Base-by-base conservation (phyloP, 2,888 invertebrate genomes). In the Tethea ocularis region DNA sequence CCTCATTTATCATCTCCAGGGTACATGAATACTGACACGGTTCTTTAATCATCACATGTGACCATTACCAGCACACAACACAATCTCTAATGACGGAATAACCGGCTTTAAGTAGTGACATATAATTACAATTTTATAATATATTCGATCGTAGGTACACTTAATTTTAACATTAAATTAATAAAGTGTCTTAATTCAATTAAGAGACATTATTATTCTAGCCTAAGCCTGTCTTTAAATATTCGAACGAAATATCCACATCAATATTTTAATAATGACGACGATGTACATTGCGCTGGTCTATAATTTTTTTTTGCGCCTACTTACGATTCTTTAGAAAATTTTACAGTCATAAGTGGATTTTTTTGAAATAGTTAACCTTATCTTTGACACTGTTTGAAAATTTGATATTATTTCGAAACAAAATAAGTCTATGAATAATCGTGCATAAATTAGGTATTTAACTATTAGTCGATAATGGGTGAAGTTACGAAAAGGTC, bases 21-120 rank as follows among this genome's bases (percentile, higher is more conserved):
- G 41, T 46, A 20, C 41, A 46, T 10, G 20, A 46, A 46, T 46
- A 46, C 41, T 46, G 41, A 46, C 41, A 46, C 41, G 41, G 41
- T 17, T 46, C 41, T 46, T 46, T n/a, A 20, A 20, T 8, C 41
- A 46, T 17, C 41, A 20, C 41, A 46, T 20, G 20, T 46, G 41
- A 46, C 41, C 41, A 6, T 46, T 46, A 46, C 41, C 41, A 46
- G 17, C 41, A 17, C 41, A 20, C 20, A 46, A 20, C 17, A 38
- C 38, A 46, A 10, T 8, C 41, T 6, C 41, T 46, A 8, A 46
- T 46, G 41, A 10, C 41, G 41, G 41, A 46, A 46, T 46, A 17
- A 46, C 41, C 41, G 41, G 41, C 20, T 20, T 46, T 46, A 46
- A 20, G 41, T 46, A 46, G 41, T 46, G 41, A 46, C 41, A n/a